Conservation (phyloP, 2,113 vertebrate genomes). For the Pipra filicauda region DNA sequence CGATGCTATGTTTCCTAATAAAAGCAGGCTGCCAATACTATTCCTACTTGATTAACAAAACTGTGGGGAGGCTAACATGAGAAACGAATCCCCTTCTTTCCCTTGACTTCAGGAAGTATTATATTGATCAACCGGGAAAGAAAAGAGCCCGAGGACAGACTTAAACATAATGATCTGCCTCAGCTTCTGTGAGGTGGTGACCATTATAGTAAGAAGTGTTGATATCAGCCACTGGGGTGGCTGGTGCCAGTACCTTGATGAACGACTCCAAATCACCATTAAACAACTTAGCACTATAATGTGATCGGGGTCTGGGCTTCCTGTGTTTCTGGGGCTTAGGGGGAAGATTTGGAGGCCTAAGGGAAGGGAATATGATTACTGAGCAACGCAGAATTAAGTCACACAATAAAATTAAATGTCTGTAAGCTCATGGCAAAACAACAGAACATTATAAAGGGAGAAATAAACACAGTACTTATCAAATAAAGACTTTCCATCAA, state of each 20-base stretch:
- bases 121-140: constrained; percentile 75
- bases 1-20: background rate
- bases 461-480: background rate
- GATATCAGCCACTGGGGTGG: constrained; percentile 70
- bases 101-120: constrained; percentile 79
- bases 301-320: constrained; percentile 88
- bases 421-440: constrained; percentile 50
- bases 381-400: constrained; percentile 63
- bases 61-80: background rate
- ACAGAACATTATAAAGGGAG: background rate
- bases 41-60: constrained; percentile 1
- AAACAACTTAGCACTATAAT: constrained; percentile 95
- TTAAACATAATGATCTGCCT: constrained; percentile 78
- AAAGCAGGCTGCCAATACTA: background rate
- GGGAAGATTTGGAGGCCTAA: constrained; percentile 89
- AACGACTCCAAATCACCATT: constrained; percentile 96
- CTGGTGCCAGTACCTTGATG: constrained; percentile 87
- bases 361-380: constrained; percentile 83
- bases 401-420: constrained; percentile 56
- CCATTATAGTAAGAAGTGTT: constrained; percentile 70
- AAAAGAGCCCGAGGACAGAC: constrained; percentile 76
- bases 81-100: constrained; percentile 44
- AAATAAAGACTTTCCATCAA: background rate
- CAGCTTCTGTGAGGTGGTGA: constrained; percentile 61
- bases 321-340: constrained; percentile 89